Evolutionary conservation across 2,113 vertebrate species (phyloP).

Genomic region (Ptychochromis oligacanthus): DNA sequence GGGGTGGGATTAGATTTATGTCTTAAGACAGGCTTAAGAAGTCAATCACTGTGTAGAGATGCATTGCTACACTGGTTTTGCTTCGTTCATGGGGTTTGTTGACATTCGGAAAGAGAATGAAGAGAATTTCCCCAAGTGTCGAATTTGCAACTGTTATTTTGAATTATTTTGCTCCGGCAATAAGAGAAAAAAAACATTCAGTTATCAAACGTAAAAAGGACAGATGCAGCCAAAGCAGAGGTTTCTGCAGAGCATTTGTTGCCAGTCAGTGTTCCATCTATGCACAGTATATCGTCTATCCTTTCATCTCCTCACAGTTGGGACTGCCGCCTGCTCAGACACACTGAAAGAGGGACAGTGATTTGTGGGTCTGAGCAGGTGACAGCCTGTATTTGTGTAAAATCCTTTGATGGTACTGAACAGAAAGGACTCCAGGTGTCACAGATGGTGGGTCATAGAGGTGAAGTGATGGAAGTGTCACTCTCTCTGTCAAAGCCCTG

Average conservation of each 20-base stretch:
- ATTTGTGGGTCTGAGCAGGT: constrained; percentile 56
- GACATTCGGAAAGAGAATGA: neutral
- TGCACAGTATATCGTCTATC: neutral
- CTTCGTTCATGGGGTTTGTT: neutral
- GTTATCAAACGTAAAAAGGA: neutral
- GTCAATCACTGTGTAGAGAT: neutral
- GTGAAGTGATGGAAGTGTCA: constrained; percentile 34
- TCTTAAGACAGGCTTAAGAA: neutral
- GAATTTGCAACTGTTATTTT: neutral
- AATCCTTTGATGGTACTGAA: constrained; percentile 68
- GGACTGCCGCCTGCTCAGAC: constrained; percentile 22
- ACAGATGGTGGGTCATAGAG: neutral
- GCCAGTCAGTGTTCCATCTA: neutral
- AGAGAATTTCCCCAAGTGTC: neutral
- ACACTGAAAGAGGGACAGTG: constrained; percentile 18
- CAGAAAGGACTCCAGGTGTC: constrained; percentile 71
- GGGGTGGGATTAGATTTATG: neutral
- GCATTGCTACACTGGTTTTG: neutral
- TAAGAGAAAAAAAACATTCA: neutral
- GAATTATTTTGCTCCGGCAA: neutral
- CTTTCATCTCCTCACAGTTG: constrained; percentile 55
- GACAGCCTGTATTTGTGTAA: constrained; percentile 49
- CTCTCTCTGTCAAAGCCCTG: neutral
- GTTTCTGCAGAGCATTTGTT: constrained; percentile 18
- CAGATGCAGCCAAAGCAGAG: neutral